Evolutionary conservation across 2,888 invertebrate genomes (phyloP), one percentile per base, ranked within the genome.

Genomic region (Tanypteryx hageni): DNA sequence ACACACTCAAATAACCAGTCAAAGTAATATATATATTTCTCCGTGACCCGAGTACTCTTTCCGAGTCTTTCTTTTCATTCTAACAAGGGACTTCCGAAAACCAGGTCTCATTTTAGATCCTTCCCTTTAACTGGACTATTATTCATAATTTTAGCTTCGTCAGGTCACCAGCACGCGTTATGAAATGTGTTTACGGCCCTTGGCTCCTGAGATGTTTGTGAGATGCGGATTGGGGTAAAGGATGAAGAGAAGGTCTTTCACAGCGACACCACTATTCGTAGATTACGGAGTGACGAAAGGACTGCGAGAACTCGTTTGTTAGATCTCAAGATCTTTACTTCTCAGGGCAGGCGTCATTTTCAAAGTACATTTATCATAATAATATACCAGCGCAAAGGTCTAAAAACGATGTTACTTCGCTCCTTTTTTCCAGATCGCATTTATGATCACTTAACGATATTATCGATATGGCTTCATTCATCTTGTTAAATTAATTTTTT

Each of bases 81-180:
- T 13, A 18, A 2, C 14, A 8, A 14, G 76, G 27, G 76, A 22
- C 11, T 76, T 76, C 13, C 13, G 76, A 27, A 76, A 76, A 76
- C 22, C 22, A 14, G 13, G 13, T 76, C 76, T 76, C 76, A 76
- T 76, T 76, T 76, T 76, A 11, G 76, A 27, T 13, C 76, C n/a
- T 11, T 27, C 13, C 22, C 8, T 16, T 22, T 76, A 76, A 76
- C 22, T 22, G 22, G 22, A 22, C 76, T 76, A 76, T 76, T 76
- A 76, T 76, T 76, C 76, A 76, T 76, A 76, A 76, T 27, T 76
- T 76, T 76, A 76, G 76, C 76, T 76, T 76, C 27, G 76, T 76
- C 76, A 76, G 13, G 16, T 27, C 76, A 27, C 76, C 27, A 27
- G 22, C 76, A 22, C 18, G 27, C 27, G 76, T 76, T 76, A 76